These are phyloP conservation scores for Pentamera pediparva DNA, from an alignment of 53 echinoderm and acorn worm species.

Conservation along the genomic window DNA sequence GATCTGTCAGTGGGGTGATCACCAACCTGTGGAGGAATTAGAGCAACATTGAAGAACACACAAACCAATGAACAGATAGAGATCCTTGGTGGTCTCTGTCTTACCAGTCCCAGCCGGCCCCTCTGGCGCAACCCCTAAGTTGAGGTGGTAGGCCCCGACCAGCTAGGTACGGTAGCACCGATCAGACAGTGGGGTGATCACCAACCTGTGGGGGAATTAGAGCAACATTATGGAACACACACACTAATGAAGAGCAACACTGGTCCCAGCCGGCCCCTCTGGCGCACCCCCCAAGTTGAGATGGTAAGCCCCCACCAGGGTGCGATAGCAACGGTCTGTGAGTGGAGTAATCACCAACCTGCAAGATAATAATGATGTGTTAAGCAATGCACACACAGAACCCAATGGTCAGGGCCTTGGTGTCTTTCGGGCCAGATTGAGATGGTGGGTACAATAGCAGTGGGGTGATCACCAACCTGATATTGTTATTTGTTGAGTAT, in stretches of 20 bases:
- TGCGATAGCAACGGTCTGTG: conserved; percentile 99
- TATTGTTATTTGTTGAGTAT: no score
- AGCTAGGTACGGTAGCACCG: conserved; percentile 97
- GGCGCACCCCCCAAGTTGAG: conserved; percentile 97
- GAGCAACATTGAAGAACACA: not conserved
- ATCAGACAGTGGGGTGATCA: conserved; percentile 96
- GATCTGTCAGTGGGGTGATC: conserved; percentile 97
- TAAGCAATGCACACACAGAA: no score
- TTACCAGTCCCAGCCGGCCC: conserved; percentile 99
- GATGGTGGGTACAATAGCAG: not conserved
- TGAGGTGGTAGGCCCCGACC: conserved; percentile 96
- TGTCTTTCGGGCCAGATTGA: not conserved
- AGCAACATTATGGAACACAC: not conserved
- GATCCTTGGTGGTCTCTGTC: conserved; percentile 99
- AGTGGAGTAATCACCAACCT: conserved; percentile 98
- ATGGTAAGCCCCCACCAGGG: conserved; percentile 96
- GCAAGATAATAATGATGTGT: not conserved
- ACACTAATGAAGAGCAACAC: no score
- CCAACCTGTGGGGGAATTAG: conserved; percentile 55
- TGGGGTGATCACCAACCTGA: no score
- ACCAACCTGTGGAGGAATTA: conserved; percentile 61
- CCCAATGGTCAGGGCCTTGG: no score
- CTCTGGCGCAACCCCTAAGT: conserved; percentile 95
- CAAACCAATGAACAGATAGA: no score
- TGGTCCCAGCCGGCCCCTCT: conserved; percentile 96